Evolutionary conservation across 2,797 vertebrate species (phyloP), one percentile per base, ranked within the genome.

Genomic region (Craterocephalus amniculus): DNA sequence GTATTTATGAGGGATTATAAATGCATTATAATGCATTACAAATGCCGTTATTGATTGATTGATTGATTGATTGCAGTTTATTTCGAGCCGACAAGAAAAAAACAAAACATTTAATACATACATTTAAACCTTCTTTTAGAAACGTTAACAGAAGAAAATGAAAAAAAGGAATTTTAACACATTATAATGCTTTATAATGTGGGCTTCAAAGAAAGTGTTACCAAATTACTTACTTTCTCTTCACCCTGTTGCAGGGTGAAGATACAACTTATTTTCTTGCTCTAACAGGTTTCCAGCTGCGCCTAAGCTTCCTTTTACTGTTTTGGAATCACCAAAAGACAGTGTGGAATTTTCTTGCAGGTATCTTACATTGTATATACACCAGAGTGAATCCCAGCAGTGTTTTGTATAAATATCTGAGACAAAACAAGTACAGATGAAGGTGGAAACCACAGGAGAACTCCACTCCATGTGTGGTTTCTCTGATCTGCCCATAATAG

Each of bases 401-500:
- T 66, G 74, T 55, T 43, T 43, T 43, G 18, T 59, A 60, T n/a
- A 49, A 24, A 70, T 48, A 71, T 64, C 65, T 49, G 76, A 63
- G 26, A 76, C 7, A 55, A 22, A 22, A 14, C 59, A 78, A 68
- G 52, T 55, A 38, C 61, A 68, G 58, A 67, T 67, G 58, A 72
- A 80, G 65, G 60, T 83, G 75, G 61, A 73, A 76, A 67, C 63
- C 69, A 70, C 67, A 35, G 63, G 57, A 8, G 14, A n/a, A 16
- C 56, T 73, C 71, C 56, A 32, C 52, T n/a, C 66, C 76, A 80
- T 85, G 36, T 85, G 78, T 58, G 24, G 4, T 64, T 62, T 66
- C 35, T 66, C 43, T 58, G 49, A 38, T 58, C 31, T 61, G 52
- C 34, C 72, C 20, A 38, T 52, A 43, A 40, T 40, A 40, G 38